phyloP scores from a whole-genome alignment of 2,113 vertebrate genomes.

The Notechis scutatus region DNA sequence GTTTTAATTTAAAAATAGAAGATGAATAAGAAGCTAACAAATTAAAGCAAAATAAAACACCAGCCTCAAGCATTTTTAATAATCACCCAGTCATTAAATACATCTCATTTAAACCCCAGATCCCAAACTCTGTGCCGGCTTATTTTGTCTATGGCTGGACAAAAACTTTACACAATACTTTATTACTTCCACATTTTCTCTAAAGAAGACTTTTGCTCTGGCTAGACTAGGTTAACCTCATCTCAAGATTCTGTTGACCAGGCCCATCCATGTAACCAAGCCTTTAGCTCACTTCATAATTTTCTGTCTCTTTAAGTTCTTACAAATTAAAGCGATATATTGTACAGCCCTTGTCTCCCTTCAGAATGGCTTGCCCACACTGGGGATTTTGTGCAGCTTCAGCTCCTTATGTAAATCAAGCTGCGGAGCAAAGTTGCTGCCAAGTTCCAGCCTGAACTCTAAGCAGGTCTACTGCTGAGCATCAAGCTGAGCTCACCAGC shows the following conservation, averaged over 20 bases:
- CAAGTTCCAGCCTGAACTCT: not conserved
- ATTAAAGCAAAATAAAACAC: not conserved
- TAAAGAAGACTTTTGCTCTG: not conserved
- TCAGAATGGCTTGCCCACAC: not conserved
- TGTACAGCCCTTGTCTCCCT: not conserved
- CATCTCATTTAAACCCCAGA: not conserved
- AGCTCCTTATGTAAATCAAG: not conserved
- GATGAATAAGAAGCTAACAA: not conserved
- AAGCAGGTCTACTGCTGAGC: not conserved
- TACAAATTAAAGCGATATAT: not conserved
- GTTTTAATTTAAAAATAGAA: not conserved
- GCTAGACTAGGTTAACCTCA: not conserved
- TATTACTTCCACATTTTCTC: not conserved
- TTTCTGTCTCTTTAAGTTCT: not conserved
- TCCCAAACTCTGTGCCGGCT: not conserved
- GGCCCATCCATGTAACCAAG: not conserved
- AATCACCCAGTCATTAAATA: not conserved
- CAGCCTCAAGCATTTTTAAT: not conserved
- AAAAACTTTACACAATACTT: not conserved
- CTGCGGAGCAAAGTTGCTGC: not conserved
- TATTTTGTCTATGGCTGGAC: not conserved
- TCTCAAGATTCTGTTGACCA: not conserved
- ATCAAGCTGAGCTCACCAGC: not conserved
- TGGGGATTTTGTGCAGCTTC: not conserved
- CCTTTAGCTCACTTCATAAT: not conserved